A percentile compares a stretch with the other conserved stretches of the same genome.
Evolutionary conservation across 1,140 invertebrate genomes (phyloP).

Genomic region (Drosophila arizonae): DNA sequence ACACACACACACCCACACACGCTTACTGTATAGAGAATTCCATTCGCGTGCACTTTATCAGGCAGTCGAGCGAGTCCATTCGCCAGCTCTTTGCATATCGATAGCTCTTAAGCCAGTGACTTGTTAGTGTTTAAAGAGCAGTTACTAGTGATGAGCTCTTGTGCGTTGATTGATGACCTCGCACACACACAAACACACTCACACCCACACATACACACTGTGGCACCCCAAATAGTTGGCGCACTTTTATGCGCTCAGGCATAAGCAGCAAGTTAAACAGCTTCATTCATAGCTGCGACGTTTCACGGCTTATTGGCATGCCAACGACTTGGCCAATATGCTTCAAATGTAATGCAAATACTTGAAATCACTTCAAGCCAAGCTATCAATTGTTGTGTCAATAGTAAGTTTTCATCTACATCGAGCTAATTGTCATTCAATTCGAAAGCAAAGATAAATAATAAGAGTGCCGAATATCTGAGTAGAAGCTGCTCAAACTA

Average conservation of each 20-base stretch:
- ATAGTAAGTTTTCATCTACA: not conserved
- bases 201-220: constrained; percentile 56
- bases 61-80: constrained; percentile 11
- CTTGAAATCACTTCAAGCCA: not conserved
- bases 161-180: constrained; percentile 58
- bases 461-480: too few relatives aligned
- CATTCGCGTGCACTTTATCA: constrained; percentile 12
- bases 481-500: too few relatives aligned
- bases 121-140: constrained; percentile 48
- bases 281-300: constrained; percentile 14
- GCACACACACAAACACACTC: constrained; percentile 57
- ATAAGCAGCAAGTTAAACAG: constrained; percentile 25
- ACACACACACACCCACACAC: not conserved
- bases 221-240: constrained; percentile 57
- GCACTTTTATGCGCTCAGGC: constrained; percentile 21
- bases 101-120: constrained; percentile 56
- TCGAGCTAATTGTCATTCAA: not conserved
- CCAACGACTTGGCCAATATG: not conserved
- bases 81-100: constrained; percentile 60
- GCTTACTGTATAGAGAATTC: not conserved
- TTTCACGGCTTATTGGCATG: not conserved
- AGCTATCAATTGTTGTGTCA: not conserved
- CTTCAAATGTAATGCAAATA: not conserved
- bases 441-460: too few relatives aligned
- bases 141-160: constrained; percentile 33